A percentile compares a stretch with the other conserved stretches of the same genome.
Conservation (phyloP, 2,888 invertebrate genomes). For the Odontocerum albicorne region DNA sequence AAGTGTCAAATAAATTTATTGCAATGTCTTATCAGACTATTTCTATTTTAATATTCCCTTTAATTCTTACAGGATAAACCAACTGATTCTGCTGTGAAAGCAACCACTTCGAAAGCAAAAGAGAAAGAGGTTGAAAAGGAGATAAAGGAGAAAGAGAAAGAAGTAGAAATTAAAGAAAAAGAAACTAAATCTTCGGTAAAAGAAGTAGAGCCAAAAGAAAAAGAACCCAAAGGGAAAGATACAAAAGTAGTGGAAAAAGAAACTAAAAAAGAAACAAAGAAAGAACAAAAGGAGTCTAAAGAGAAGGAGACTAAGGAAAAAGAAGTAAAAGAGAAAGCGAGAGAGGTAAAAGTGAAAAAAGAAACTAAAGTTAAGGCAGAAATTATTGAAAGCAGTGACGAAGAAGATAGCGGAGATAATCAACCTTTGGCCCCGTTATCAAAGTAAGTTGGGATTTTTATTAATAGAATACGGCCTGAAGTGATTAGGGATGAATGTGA, state of each 20-base stretch:
- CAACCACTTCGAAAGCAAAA: slow-evolving; percentile 34
- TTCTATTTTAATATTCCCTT: background rate
- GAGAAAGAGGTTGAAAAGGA: slow-evolving; percentile 35
- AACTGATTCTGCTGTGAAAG: slow-evolving; percentile 18
- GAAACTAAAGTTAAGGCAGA: slow-evolving; percentile 47
- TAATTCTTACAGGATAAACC: slow-evolving; percentile 28
- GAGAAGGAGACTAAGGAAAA: slow-evolving; percentile 25
- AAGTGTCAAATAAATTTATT: too few relatives aligned
- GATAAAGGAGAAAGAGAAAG: slow-evolving; percentile 45
- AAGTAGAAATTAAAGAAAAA: slow-evolving; percentile 38
- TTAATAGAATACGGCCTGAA: too few relatives aligned
- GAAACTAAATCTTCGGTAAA: slow-evolving; percentile 23
- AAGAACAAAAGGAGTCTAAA: slow-evolving; percentile 33
- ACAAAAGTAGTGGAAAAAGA: slow-evolving; percentile 38
- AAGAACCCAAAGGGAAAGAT: slow-evolving; percentile 38
- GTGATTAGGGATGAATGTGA: too few relatives aligned
- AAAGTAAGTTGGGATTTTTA: slow-evolving; percentile 44
- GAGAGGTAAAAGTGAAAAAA: slow-evolving; percentile 41
- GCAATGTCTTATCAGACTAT: too few relatives aligned
- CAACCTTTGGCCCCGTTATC: slow-evolving; percentile 46
- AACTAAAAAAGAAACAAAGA: slow-evolving; percentile 23
- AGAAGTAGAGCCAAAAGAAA: slow-evolving; percentile 31
- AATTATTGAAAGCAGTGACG: slow-evolving; percentile 47
- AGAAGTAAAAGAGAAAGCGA: slow-evolving; percentile 38
- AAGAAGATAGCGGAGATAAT: slow-evolving; percentile 47